A percentile compares a stretch with the other conserved stretches of the same genome.
Evolutionary conservation across 37 sponge, comb jelly and placozoan genomes (phyloP).

Genomic region (Aphrocallistes beatrix): DNA sequence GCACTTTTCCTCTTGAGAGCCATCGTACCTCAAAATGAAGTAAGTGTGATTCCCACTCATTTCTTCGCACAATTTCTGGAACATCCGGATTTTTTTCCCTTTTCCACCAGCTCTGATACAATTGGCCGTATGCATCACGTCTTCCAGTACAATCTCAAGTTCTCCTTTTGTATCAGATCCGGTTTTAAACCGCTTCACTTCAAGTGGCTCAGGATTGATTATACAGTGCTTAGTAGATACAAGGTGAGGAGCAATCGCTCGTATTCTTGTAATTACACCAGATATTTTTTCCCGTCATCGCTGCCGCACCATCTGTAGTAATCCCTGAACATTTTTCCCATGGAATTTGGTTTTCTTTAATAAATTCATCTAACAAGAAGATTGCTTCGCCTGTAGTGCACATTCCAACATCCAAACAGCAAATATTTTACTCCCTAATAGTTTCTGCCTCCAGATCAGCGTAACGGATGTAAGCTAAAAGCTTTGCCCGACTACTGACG

Average conservation of each 20-base stretch:
- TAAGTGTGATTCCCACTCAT: neutral
- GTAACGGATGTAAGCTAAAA: neutral
- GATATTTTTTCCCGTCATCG: neutral
- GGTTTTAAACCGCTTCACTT: neutral
- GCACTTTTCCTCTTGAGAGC: neutral
- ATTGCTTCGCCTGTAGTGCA: neutral
- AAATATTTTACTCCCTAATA: neutral
- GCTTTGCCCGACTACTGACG: neutral
- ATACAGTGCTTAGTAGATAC: neutral
- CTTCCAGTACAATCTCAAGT: neutral
- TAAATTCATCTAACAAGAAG: neutral
- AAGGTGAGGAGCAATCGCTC: neutral
- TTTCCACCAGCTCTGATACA: neutral
- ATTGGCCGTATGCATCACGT: neutral
- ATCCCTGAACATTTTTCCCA: neutral
- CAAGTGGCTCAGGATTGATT: neutral
- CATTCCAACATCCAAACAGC: neutral
- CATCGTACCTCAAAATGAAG: constrained; percentile 17
- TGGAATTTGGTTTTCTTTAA: neutral
- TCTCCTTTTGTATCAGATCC: neutral
- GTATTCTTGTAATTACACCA: neutral
- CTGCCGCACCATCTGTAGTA: neutral
- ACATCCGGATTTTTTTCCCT: neutral
- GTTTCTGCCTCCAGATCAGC: neutral
- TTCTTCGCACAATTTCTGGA: constrained; percentile 14